A percentile compares a stretch with the other conserved stretches of the same genome.
These are phyloP conservation scores for Eumacrocentrus americanus DNA, from an alignment of 2,888 invertebrate genomes.

Conservation along the genomic window DNA sequence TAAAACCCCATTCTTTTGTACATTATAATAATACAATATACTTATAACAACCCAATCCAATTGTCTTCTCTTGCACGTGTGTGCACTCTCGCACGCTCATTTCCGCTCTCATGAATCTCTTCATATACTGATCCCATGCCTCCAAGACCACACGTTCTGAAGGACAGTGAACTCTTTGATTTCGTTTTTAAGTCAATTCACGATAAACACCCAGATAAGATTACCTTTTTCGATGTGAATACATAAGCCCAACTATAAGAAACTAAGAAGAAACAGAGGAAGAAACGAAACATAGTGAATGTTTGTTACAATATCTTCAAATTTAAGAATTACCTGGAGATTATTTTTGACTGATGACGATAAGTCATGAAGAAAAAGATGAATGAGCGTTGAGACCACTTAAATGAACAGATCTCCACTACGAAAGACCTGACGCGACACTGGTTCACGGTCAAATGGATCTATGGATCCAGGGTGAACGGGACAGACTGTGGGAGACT, in stretches of 20 bases:
- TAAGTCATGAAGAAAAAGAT: not conserved
- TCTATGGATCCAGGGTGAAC: conserved; percentile 30
- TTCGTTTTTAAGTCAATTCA: conserved; percentile 6
- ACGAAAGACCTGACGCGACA: conserved; percentile 28
- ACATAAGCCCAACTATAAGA: too few species aligned
- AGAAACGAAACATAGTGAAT: too few species aligned
- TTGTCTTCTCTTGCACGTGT: not conserved
- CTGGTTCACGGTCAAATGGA: conserved; percentile 40
- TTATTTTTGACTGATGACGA: not conserved
- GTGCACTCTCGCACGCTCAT: conserved; percentile 18
- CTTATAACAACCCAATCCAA: not conserved
- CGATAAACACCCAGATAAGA: conserved; percentile 4
- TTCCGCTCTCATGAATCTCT: conserved; percentile 48
- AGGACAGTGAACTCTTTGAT: conserved; percentile 25
- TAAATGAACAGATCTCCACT: too few species aligned
- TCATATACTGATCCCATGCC: conserved; percentile 17
- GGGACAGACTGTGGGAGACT: too few species aligned
- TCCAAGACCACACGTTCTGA: not conserved
- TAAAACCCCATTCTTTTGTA: not conserved
- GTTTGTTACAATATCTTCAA: too few species aligned
- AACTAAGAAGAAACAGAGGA: too few species aligned
- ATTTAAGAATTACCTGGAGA: not conserved
- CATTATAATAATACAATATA: not conserved
- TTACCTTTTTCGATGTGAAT: not conserved
- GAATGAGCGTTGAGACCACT: too few species aligned